Evolutionary conservation across 2,113 vertebrate species (phyloP), one percentile per base, ranked within the genome.

Genomic region (Pelecanus crispus): DNA sequence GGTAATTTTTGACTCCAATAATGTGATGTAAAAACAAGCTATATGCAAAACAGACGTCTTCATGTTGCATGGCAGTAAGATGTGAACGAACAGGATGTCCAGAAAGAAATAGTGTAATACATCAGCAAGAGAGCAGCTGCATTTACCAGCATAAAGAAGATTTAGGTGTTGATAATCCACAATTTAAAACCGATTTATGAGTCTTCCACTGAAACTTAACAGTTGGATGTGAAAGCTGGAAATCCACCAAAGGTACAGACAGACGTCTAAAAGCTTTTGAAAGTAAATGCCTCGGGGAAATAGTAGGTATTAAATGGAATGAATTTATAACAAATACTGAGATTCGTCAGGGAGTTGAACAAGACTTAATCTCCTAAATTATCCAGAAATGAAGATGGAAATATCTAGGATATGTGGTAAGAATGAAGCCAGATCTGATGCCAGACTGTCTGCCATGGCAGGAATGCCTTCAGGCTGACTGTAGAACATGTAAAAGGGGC

Each of bases 361-460:
- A 92, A 97, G 94, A 58, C 96, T 95, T 97, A 96, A 94, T 97
- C 96, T 96, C 87, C 74, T 90, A 96, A 96, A 95, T 97, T 97
- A 95, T 93, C 92, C 92, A 95, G 92, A 97, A 97, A 95, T 85
- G 74, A 90, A 90, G 84, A 83, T 97, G 89, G 97, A 95, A 97
- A 88, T 97, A 97, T 95, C 94, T 96, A 73, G 92, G 91, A 95
- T 95, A 79, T 90, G 78, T 90, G 92, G 93, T 92, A 95, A 96
- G 91, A 94, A 83, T 92, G 78, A 90, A 94, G 86, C 86, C 71
- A 91, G 91, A 90, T 94, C 88, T 97, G 94, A 93, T 97, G 87
- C 92, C 89, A 96, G 87, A 91, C 84, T 95, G 92, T 94, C 94
- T 97, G 85, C 93, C 86, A 86, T 79, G 82, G 94, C 85, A 94